Evolutionary conservation across 1,140 invertebrate species (phyloP), one percentile per base, ranked within the genome.

Genomic region (Zaprionus tsacasi): DNA sequence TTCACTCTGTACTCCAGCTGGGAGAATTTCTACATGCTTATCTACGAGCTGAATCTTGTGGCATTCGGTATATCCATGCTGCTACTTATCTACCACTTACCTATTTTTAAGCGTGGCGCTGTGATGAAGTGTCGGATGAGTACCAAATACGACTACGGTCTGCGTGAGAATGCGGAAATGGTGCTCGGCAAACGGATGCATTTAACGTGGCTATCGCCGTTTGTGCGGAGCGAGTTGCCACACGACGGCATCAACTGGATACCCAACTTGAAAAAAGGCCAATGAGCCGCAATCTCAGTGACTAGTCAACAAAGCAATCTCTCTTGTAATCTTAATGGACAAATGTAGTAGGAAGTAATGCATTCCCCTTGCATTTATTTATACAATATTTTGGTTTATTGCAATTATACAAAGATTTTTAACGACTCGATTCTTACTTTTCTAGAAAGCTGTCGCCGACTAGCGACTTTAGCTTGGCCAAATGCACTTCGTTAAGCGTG

Each of bases 101-200:
- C 93, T 38, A 94, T 97, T 58, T 92, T 89, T 6, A 27, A 95
- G 3, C 94, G 91, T 38, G 96, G 96, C 11, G 92, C 94, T 17
- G 95, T 96, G 7, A 94, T 95, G 13, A 93, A 95, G 91, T 96
- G 96, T 80, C 76, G 75, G 0, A 35, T 40, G 6, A 93, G 94
- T 35, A 92, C 92, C 58, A 93, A 93, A 30, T 98, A 97, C 90
- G 93, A 98, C 93, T 92, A 95, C 52, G 97, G 97, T 7, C 94
- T 94, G 91, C 94, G 93, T 40, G 91, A 94, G 30, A 98, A 98
- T 93, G 86, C 98, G 8, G 93, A 94, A 78, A 94, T 94, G 76
- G 94, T 96, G 5, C 95, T 98, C 81, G 97, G 97, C 12, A 93
- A 94, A 40, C 95, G 94, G 40, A 98, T 96, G 97, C 95, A 96